Conservation (phyloP, 2,888 invertebrate species). For the Rosalia funebris region DNA sequence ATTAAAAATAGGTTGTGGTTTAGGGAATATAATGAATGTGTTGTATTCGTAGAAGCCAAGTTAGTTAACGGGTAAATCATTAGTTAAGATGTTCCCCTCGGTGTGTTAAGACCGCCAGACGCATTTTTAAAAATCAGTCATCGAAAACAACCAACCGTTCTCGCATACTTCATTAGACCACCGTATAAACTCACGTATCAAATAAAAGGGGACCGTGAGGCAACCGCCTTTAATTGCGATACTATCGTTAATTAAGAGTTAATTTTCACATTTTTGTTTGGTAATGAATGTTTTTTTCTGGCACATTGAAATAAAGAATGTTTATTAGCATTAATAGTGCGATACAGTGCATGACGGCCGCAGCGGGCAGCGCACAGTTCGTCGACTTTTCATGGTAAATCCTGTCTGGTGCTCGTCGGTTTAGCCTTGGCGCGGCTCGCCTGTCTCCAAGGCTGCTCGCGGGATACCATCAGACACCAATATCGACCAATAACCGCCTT, state of each 20-base stretch:
- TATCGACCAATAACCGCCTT: slow-evolving; percentile 27
- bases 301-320: slow-evolving; percentile 22
- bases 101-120: too few species aligned
- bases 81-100: too few species aligned
- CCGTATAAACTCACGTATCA: too few species aligned
- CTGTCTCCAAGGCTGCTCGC: slow-evolving; percentile 28
- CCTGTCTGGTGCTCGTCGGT: slow-evolving; percentile 26
- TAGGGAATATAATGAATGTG: too few species aligned
- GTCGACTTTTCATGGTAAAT: slow-evolving; percentile 30
- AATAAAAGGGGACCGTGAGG: too few species aligned
- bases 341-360: slow-evolving; percentile 27
- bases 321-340: slow-evolving; percentile 28
- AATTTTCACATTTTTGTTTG: slow-evolving; percentile 27
- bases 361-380: slow-evolving; percentile 25
- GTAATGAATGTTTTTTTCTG: slow-evolving; percentile 26
- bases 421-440: slow-evolving; percentile 25
- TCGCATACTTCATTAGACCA: too few species aligned
- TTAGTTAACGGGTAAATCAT: too few species aligned
- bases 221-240: slow-evolving; percentile 18
- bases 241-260: slow-evolving; percentile 27
- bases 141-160: too few species aligned
- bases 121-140: too few species aligned
- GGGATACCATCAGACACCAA: slow-evolving; percentile 27
- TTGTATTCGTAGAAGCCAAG: too few species aligned
- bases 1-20: too few species aligned